Evolutionary conservation across 2,888 invertebrate species (phyloP).

Genomic region (Eledona agricola): DNA sequence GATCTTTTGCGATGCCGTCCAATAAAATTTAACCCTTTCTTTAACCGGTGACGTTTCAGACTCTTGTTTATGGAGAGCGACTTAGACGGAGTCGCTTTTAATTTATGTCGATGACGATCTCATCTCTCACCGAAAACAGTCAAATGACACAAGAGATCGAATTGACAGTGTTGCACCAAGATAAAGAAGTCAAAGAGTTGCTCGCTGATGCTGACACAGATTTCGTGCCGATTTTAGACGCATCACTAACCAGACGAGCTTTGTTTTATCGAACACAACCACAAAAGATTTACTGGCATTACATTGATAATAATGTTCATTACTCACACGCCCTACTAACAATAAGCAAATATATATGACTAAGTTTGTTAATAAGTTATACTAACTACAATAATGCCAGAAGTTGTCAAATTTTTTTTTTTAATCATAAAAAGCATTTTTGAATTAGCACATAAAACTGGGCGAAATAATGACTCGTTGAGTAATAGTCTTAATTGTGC

Average conservation of each 20-base stretch:
- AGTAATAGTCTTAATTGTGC: too few relatives aligned
- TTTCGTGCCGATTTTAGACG: conserved; percentile 4
- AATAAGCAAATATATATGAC: too few relatives aligned
- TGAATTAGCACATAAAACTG: too few relatives aligned
- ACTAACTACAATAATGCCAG: too few relatives aligned
- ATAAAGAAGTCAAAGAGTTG: neutral
- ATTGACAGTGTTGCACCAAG: conserved; percentile 1
- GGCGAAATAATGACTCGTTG: too few relatives aligned
- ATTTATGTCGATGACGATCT: conserved; percentile 37
- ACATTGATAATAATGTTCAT: too few relatives aligned
- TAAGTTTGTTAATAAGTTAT: too few relatives aligned
- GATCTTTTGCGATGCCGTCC: conserved; percentile 43
- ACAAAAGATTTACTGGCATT: too few relatives aligned
- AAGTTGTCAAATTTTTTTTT: too few relatives aligned
- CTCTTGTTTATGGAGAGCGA: conserved; percentile 43
- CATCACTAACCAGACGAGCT: neutral
- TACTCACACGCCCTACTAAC: too few relatives aligned
- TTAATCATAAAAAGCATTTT: too few relatives aligned
- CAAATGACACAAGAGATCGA: conserved; percentile 7
- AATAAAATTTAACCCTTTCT: conserved; percentile 48
- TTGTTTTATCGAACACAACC: conserved; percentile 13
- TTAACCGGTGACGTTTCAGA: conserved; percentile 41
- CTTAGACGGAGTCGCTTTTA: conserved; percentile 44
- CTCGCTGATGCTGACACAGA: too few relatives aligned
- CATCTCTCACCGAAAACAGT: conserved; percentile 15